Percentiles rank a stretch among this genome's conserved stretches.
phyloP scores from a whole-genome alignment of 1,140 invertebrate genomes.

The Papilio glaucus region DNA sequence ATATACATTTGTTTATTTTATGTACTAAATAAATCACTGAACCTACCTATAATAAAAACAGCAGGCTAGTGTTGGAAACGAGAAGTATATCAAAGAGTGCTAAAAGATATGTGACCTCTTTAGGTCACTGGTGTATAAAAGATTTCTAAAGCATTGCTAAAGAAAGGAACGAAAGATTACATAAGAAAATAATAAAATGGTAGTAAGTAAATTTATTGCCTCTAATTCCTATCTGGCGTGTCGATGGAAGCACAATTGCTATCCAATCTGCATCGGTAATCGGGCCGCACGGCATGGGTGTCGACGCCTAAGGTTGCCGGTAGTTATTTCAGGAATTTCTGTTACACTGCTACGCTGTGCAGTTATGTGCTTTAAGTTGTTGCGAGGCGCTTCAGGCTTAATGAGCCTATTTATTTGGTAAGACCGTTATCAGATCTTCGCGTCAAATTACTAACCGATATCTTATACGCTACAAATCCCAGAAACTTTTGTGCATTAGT shows the following conservation, averaged over 20 bases:
- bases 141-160: too few relatives aligned
- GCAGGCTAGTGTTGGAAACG: not conserved
- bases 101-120: too few relatives aligned
- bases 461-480: not conserved
- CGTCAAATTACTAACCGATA: not conserved
- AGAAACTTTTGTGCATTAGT: not conserved
- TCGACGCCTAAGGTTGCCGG: slow-evolving; percentile 32
- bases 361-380: slow-evolving; percentile 14
- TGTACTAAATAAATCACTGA: too few relatives aligned
- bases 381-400: not conserved
- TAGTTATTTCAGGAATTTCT: slow-evolving; percentile 50
- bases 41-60: not conserved
- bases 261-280: slow-evolving; percentile 47
- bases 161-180: too few relatives aligned
- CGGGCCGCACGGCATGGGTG: slow-evolving; percentile 33
- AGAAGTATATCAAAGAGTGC: not conserved
- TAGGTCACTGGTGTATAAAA: too few relatives aligned
- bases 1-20: too few relatives aligned
- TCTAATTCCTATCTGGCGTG: slow-evolving; percentile 24
- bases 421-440: not conserved
- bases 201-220: slow-evolving; percentile 13
- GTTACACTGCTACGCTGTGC: slow-evolving; percentile 40
- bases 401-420: slow-evolving; percentile 19
- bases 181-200: not conserved
- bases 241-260: slow-evolving; percentile 40